phyloP scores from a whole-genome alignment of 2,888 invertebrate species.

The Criorhina ranunculi region DNA sequence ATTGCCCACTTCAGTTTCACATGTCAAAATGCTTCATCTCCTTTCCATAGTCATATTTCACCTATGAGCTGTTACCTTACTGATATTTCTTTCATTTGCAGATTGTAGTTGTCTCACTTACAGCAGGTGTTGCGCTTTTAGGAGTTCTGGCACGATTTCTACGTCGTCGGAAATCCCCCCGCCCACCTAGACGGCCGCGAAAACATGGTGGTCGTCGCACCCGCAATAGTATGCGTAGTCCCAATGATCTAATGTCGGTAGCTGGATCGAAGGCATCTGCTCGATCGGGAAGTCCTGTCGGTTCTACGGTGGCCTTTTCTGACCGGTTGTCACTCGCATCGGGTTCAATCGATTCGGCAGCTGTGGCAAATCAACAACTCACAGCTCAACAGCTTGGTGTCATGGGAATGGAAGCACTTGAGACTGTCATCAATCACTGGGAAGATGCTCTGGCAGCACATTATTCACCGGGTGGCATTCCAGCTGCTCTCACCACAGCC shows the following conservation, averaged over 20 bases:
- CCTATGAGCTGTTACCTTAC: not conserved
- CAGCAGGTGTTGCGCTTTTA: constrained; percentile 91
- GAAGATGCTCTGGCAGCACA: constrained; percentile 96
- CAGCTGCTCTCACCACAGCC: constrained; percentile 90
- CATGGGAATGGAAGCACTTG: constrained; percentile 97
- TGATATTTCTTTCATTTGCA: constrained; percentile 61
- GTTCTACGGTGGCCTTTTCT: constrained; percentile 86
- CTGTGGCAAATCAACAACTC: constrained; percentile 85
- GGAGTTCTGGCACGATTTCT: constrained; percentile 93
- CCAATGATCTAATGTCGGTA: constrained; percentile 89
- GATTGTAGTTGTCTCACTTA: constrained; percentile 85
- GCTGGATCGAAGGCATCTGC: constrained; percentile 88
- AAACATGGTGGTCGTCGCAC: constrained; percentile 86
- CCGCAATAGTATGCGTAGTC: constrained; percentile 88
- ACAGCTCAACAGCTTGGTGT: constrained; percentile 95
- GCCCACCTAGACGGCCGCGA: constrained; percentile 87
- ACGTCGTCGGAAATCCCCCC: constrained; percentile 88
- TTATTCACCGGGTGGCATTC: constrained; percentile 85
- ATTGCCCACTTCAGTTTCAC: too few species aligned
- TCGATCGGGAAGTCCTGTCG: constrained; percentile 86
- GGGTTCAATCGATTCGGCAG: constrained; percentile 87
- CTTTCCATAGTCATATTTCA: constrained; percentile 9
- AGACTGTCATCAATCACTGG: constrained; percentile 96
- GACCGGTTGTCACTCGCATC: constrained; percentile 89
- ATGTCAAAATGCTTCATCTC: not conserved